Conservation (phyloP, 2,888 invertebrate genomes). For the Blomia tropicalis region DNA sequence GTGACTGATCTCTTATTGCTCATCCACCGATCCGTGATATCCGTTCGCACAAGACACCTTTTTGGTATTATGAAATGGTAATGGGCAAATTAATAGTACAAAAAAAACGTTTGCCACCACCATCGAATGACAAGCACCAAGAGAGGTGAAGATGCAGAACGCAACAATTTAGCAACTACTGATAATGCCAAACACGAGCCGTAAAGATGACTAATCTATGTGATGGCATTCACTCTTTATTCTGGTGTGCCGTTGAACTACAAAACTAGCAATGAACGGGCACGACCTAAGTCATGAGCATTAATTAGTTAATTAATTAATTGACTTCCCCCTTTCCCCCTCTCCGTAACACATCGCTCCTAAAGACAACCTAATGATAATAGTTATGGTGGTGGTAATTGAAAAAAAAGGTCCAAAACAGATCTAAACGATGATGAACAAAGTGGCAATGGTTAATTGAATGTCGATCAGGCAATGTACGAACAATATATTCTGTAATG, state of each 20-base stretch:
- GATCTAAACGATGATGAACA: no score
- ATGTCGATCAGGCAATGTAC: not conserved
- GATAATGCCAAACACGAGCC: no score
- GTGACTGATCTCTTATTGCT: not conserved
- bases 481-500: not conserved
- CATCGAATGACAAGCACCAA: not conserved
- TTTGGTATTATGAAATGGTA: not conserved
- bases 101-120: not conserved
- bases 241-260: no score
- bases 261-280: not conserved
- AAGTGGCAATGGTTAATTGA: no score
- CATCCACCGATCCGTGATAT: slow-evolving; percentile 6
- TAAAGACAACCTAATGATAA: no score
- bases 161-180: slow-evolving; percentile 12
- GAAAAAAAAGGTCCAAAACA: no score
- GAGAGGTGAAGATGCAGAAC: not conserved
- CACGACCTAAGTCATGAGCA: not conserved
- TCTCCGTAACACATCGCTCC: no score
- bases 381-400: not conserved
- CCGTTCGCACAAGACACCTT: slow-evolving; percentile 3
- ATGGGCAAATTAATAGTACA: not conserved
- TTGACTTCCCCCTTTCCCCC: no score
- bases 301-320: not conserved
- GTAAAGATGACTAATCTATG: no score
- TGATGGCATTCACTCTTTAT: no score